Conservation (phyloP, 2,888 invertebrate genomes). For the Ennomos erosarius region DNA sequence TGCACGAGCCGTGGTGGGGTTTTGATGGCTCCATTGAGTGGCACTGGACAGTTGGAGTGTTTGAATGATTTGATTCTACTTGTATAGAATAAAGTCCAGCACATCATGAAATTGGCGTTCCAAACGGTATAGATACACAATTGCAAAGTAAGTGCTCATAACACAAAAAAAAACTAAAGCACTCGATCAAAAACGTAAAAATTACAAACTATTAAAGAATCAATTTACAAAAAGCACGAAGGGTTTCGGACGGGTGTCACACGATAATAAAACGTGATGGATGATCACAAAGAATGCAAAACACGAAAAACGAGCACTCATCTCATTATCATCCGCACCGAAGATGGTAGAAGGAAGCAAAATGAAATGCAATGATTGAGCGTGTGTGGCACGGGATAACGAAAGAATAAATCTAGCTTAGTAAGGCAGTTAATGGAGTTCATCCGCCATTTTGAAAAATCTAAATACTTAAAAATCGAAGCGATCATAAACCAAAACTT, state of each 20-base stretch:
- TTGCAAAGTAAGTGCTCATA: too few relatives aligned
- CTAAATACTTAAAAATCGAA: constrained; percentile 17
- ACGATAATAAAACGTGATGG: constrained; percentile 54
- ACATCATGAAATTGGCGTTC: too few relatives aligned
- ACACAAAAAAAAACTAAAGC: not conserved
- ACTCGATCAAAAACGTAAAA: not conserved
- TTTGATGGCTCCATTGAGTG: not conserved
- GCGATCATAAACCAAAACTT: constrained; percentile 5
- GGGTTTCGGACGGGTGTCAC: constrained; percentile 48
- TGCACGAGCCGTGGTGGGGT: too few relatives aligned
- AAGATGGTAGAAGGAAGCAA: constrained; percentile 42
- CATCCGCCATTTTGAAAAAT: constrained; percentile 23
- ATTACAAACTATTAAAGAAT: not conserved
- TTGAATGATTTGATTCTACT: too few relatives aligned
- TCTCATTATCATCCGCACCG: constrained; percentile 55
- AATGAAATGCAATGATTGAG: constrained; percentile 30
- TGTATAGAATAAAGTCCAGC: too few relatives aligned
- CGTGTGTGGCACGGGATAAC: constrained; percentile 28
- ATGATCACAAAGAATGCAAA: constrained; percentile 44
- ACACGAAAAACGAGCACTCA: constrained; percentile 47
- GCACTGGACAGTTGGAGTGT: not conserved
- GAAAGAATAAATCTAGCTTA: constrained; percentile 32
- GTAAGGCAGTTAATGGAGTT: constrained; percentile 28
- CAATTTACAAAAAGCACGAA: constrained; percentile 15
- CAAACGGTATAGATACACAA: too few relatives aligned